These are phyloP conservation scores for Malthinus flaveolus DNA, from an alignment of 2,888 invertebrate genomes.

Conservation along the genomic window DNA sequence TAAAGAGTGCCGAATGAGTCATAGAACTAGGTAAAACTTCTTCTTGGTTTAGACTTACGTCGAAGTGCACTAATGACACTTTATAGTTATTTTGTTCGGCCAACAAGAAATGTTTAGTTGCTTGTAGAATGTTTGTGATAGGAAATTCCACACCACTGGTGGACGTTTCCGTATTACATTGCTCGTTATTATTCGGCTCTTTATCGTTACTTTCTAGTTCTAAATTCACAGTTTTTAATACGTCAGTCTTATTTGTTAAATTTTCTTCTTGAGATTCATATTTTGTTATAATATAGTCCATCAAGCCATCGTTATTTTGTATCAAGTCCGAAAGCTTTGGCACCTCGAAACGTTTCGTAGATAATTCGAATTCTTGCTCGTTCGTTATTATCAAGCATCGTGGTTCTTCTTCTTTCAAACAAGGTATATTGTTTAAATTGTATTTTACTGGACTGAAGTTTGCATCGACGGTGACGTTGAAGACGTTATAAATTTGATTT, in stretches of 20 bases:
- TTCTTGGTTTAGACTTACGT: slow-evolving; percentile 45
- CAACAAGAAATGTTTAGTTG: slow-evolving; percentile 29
- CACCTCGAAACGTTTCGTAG: slow-evolving; percentile 32
- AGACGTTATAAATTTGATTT: slow-evolving; percentile 52
- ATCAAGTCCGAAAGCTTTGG: slow-evolving; percentile 46
- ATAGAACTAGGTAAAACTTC: slow-evolving; percentile 45
- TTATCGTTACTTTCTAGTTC: slow-evolving; percentile 6
- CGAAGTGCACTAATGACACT: slow-evolving; percentile 35
- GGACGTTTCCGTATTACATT: slow-evolving; percentile 7
- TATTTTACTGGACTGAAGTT: slow-evolving; percentile 40
- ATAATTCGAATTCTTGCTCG: not conserved
- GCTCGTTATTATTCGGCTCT: slow-evolving; percentile 15
- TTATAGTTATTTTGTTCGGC: slow-evolving; percentile 7
- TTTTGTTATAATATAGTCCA: slow-evolving; percentile 43
- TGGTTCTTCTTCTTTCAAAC: not conserved
- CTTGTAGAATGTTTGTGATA: not conserved
- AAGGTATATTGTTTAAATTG: slow-evolving; percentile 11
- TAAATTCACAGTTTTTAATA: not conserved
- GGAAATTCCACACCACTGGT: not conserved
- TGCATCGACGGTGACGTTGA: slow-evolving; percentile 50
- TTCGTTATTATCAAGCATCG: not conserved
- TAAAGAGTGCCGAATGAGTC: slow-evolving; percentile 43
- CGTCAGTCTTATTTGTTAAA: slow-evolving; percentile 2
- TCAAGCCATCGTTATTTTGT: slow-evolving; percentile 44
- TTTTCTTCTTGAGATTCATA: slow-evolving; percentile 36